Evolutionary conservation across 2,113 vertebrate species (phyloP).

Genomic region (Tapirus terrestris): DNA sequence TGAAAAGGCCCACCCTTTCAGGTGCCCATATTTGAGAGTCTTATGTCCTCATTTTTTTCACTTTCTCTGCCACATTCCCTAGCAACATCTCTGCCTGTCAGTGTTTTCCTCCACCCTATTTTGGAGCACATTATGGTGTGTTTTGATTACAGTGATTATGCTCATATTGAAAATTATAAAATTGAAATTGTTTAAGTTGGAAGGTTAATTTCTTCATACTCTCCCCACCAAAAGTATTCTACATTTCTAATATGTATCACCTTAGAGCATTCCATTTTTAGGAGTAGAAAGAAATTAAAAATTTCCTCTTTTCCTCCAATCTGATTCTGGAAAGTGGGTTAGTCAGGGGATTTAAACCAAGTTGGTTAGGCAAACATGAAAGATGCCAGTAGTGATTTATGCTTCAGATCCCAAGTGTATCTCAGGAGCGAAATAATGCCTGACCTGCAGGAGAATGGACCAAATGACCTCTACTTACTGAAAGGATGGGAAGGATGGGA

Average conservation of each 20-base stretch:
- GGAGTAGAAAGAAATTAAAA: constrained; percentile 7
- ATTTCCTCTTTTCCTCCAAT: neutral
- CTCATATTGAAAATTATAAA: neutral
- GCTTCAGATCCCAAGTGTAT: neutral
- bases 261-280: constrained; percentile 36
- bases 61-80: neutral
- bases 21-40: neutral
- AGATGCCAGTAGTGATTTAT: neutral
- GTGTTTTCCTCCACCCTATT: neutral
- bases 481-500: neutral
- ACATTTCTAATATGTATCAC: neutral
- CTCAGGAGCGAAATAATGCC: neutral
- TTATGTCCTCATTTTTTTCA: neutral
- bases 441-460: neutral
- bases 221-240: neutral
- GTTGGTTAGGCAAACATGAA: neutral
- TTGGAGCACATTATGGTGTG: neutral
- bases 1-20: neutral
- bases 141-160: neutral
- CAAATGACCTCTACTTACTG: neutral
- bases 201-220: constrained; percentile 26
- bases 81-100: neutral
- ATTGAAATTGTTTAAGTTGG: neutral
- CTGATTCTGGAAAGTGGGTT: constrained; percentile 6
- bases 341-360: constrained; percentile 1